These are phyloP conservation scores for Pantherophis alleghaniensis DNA, from an alignment of 2,797 vertebrate genomes.

Conservation along the genomic window DNA sequence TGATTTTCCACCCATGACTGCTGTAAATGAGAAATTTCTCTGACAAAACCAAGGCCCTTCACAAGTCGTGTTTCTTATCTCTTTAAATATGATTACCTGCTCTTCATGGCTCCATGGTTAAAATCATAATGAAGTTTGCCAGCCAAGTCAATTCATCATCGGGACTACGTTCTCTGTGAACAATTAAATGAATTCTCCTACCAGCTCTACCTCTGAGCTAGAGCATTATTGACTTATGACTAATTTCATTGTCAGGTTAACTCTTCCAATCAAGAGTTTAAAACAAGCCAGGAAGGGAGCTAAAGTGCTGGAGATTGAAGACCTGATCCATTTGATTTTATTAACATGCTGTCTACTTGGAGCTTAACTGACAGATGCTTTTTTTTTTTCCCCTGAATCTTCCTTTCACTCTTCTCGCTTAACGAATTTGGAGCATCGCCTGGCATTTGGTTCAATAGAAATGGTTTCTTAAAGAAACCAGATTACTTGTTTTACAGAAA, in stretches of 20 bases:
- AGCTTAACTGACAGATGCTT: neutral
- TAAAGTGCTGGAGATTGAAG: conserved; percentile 59
- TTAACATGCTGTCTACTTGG: conserved; percentile 55
- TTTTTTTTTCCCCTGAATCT: too few species aligned
- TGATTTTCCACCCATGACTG: conserved; percentile 72
- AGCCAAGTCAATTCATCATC: conserved; percentile 31
- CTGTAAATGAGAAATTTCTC: conserved; percentile 72
- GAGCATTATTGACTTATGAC: conserved; percentile 69
- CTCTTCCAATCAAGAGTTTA: conserved; percentile 73
- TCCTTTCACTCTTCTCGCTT: neutral
- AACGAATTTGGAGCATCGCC: neutral
- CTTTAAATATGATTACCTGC: conserved; percentile 71
- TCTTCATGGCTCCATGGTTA: conserved; percentile 57
- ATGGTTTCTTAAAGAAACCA: conserved; percentile 47
- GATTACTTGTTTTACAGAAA: conserved; percentile 62
- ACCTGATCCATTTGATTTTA: conserved; percentile 61
- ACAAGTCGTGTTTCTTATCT: conserved; percentile 67
- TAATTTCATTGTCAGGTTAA: conserved; percentile 74
- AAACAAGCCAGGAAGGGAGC: conserved; percentile 68
- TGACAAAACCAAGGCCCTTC: conserved; percentile 47
- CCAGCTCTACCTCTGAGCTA: conserved; percentile 59
- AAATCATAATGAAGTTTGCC: conserved; percentile 66
- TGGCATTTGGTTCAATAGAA: conserved; percentile 3
- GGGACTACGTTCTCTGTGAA: neutral
- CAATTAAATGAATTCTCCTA: conserved; percentile 40